A percentile compares a stretch with the other conserved stretches of the same genome.
Conservation (phyloP, 2,797 vertebrate species). For the Remorina albescens region DNA sequence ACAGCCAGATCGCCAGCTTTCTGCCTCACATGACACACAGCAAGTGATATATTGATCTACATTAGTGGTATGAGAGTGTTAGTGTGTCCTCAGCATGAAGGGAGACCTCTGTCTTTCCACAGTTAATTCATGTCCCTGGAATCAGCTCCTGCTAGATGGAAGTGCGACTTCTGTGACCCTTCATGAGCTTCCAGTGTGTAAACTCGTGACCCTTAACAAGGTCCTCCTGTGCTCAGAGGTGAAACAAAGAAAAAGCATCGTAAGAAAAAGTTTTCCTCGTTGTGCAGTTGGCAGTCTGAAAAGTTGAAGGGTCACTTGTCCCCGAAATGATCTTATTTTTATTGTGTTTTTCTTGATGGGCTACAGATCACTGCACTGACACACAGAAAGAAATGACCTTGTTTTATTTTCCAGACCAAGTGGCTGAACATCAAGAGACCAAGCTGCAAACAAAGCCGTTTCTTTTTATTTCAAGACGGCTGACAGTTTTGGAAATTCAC, state of each 20-base stretch:
- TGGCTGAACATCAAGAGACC: too few relatives aligned
- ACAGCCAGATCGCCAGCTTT: too few relatives aligned
- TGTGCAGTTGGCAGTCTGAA: background rate
- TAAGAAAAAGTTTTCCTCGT: too few relatives aligned
- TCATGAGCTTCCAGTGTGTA: slow-evolving; percentile 11
- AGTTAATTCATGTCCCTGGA: slow-evolving; percentile 14
- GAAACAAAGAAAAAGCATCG: background rate
- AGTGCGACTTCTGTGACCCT: slow-evolving; percentile 20
- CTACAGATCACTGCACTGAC: background rate
- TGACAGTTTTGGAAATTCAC: slow-evolving; percentile 8
- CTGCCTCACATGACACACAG: too few relatives aligned
- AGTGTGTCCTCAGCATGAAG: slow-evolving; percentile 21
- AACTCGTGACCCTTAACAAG: slow-evolving; percentile 20
- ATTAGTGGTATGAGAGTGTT: background rate
- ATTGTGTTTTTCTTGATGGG: too few relatives aligned
- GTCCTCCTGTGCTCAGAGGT: background rate
- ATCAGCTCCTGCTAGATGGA: slow-evolving; percentile 10
- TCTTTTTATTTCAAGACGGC: background rate
- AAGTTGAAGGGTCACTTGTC: background rate
- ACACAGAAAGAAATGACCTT: background rate
- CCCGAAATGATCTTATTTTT: background rate
- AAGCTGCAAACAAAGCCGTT: background rate
- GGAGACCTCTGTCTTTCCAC: slow-evolving; percentile 16
- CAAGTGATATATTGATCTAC: slow-evolving; percentile 40
- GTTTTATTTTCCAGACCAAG: background rate